These are phyloP conservation scores for Dendrophyllia cribrosa DNA, from an alignment of 64 coral and sea anemone genomes.

Conservation along the genomic window DNA sequence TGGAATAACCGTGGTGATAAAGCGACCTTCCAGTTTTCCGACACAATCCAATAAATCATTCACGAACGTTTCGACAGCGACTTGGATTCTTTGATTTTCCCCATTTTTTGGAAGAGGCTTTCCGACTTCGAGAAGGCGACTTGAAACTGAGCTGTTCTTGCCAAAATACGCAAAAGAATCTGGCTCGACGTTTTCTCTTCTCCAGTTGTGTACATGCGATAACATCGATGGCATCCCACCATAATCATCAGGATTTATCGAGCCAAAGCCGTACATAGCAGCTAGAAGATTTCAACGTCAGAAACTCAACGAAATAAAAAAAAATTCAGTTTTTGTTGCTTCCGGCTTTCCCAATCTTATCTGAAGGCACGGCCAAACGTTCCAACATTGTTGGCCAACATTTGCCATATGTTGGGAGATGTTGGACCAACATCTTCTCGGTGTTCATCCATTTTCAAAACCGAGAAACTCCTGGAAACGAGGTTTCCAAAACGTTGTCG, in stretches of 20 bases:
- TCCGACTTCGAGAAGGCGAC: conserved; percentile 15
- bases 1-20: conserved; percentile 38
- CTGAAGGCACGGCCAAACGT: too few species aligned
- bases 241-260: neutral
- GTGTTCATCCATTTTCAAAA: too few species aligned
- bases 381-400: too few species aligned
- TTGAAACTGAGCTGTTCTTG: neutral
- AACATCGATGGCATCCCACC: neutral
- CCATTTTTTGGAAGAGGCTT: conserved; percentile 19
- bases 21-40: conserved; percentile 26
- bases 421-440: too few species aligned
- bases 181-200: neutral
- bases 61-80: conserved; percentile 41
- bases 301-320: too few species aligned
- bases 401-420: too few species aligned
- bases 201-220: neutral
- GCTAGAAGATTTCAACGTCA: too few species aligned
- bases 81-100: conserved; percentile 21
- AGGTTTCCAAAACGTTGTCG: too few species aligned
- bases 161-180: neutral
- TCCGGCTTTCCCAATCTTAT: too few species aligned
- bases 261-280: neutral
- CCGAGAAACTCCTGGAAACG: too few species aligned
- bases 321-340: too few species aligned
- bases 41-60: conserved; percentile 36